These are phyloP conservation scores for Hyppa rectilinea DNA, from an alignment of 2,888 invertebrate genomes.

Conservation along the genomic window DNA sequence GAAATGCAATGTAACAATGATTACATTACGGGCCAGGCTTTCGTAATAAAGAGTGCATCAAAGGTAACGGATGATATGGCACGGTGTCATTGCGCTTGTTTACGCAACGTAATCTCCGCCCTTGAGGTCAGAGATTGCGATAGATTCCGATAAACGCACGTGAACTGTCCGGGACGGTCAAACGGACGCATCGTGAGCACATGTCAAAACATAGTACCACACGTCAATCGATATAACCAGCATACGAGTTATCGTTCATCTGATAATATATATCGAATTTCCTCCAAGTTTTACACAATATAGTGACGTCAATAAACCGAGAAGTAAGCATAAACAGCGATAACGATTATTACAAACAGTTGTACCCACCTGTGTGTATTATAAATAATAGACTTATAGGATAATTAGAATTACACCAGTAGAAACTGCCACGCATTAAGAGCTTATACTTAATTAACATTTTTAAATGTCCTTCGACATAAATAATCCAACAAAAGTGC, in stretches of 20 bases:
- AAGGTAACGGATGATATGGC: conserved; percentile 61
- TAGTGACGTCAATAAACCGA: conserved; percentile 63
- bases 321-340: conserved; percentile 60
- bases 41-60: conserved; percentile 49
- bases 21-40: conserved; percentile 14
- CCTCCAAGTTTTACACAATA: conserved; percentile 58
- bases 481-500: conserved; percentile 19
- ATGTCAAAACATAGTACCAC: conserved; percentile 72
- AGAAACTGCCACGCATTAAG: conserved; percentile 22
- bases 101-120: conserved; percentile 75
- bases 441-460: conserved; percentile 20
- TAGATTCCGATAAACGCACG: conserved; percentile 74
- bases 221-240: conserved; percentile 67
- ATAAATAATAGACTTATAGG: conserved; percentile 54
- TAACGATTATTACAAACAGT: conserved; percentile 59
- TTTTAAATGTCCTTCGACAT: conserved; percentile 9
- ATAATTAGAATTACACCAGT: conserved; percentile 51
- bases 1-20: not conserved
- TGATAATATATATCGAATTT: conserved; percentile 61
- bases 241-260: conserved; percentile 58
- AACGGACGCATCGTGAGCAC: conserved; percentile 71
- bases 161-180: conserved; percentile 69
- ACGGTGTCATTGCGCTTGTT: conserved; percentile 64
- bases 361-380: conserved; percentile 58
- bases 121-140: conserved; percentile 74